A percentile compares a stretch with the other conserved stretches of the same genome.
Conservation (phyloP, 1,140 invertebrate species). For the Heterodera schachtii region DNA sequence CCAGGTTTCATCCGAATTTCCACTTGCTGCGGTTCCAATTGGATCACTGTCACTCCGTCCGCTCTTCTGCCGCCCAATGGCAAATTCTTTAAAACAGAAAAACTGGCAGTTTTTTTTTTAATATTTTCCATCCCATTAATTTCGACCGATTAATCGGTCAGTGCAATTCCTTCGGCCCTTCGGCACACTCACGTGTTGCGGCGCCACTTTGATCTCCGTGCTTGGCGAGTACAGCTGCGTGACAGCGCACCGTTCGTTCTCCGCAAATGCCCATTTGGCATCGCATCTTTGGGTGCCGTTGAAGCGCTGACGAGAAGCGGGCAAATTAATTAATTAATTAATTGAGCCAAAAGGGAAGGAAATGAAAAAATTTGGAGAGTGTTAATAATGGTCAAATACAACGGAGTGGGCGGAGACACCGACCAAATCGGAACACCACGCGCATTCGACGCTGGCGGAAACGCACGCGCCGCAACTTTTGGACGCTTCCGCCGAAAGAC, state of each 20-base stretch:
- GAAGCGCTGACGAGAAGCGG: conserved; percentile 39
- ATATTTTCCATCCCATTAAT: background rate
- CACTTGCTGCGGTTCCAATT: conserved; percentile 62
- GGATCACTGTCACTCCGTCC: conserved; percentile 53
- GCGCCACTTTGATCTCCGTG: conserved; percentile 54
- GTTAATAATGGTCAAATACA: background rate
- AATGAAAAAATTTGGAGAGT: conserved; percentile 9
- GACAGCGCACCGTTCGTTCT: conserved; percentile 36
- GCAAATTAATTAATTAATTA: conserved; percentile 10
- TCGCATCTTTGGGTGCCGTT: conserved; percentile 48
- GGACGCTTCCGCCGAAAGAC: conserved; percentile 27
- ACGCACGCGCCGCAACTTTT: conserved; percentile 52
- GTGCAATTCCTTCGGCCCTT: background rate
- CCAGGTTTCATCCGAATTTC: conserved; percentile 58
- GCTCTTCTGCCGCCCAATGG: conserved; percentile 50
- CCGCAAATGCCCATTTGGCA: conserved; percentile 45
- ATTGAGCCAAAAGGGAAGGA: conserved; percentile 16
- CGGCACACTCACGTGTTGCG: conserved; percentile 47
- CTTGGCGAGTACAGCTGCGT: conserved; percentile 53
- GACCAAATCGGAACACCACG: conserved; percentile 60
- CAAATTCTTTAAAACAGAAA: conserved; percentile 53
- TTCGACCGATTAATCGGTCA: conserved; percentile 20
- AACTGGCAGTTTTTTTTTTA: background rate
- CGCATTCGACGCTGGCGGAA: conserved; percentile 54
- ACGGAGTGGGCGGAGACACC: background rate